Base-by-base conservation (phyloP, 2,888 invertebrate genomes). In the Sinelater perroti region DNA sequence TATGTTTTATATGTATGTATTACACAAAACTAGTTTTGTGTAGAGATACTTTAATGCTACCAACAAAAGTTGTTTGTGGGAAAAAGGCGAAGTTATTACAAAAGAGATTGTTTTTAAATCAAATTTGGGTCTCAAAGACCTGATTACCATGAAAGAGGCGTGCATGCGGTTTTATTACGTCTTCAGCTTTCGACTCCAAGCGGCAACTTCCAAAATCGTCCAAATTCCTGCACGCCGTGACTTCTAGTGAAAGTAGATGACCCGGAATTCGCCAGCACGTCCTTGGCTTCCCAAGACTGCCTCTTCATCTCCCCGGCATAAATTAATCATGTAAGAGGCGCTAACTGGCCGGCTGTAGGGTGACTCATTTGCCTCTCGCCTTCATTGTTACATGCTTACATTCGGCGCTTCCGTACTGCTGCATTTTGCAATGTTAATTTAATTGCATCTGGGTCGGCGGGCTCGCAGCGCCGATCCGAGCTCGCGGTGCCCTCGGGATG, bases 181-280 rank as follows among this genome's bases (percentile, higher is more conserved):
- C n/a, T n/a, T n/a, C n/a, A n/a, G n/a, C n/a, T n/a, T n/a, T n/a
- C n/a, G n/a, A n/a, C n/a, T n/a, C n/a, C n/a, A n/a, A n/a, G n/a
- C 7, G 7, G 24, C 24, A 24, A 8, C 2, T 36, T 36, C 7
- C 11, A 10, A 8, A 8, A 20, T 24, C 14, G 40, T 40, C 24
- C 13, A 13, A 40, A 44, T 30, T 44, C 17, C 10, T 28, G 17
- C 28, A 28, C 30, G 30, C 24, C 30, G 11, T 13, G 17, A 13
- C 10, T 42, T 26, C 42, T 14, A 42, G 28, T 16, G 44, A 44
- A 44, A 44, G 44, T 44, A 28, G 44, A n/a, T 44, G 44, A 44
- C 44, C 44, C 30, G 30, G 44, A 30, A 44, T 44, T 30, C 24
- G 17, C 18, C 40, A 10, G 11, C 16, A 24, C 44, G 44, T 28